Evolutionary conservation across 2,797 vertebrate genomes (phyloP).

Genomic region (Smutsia temminckii): DNA sequence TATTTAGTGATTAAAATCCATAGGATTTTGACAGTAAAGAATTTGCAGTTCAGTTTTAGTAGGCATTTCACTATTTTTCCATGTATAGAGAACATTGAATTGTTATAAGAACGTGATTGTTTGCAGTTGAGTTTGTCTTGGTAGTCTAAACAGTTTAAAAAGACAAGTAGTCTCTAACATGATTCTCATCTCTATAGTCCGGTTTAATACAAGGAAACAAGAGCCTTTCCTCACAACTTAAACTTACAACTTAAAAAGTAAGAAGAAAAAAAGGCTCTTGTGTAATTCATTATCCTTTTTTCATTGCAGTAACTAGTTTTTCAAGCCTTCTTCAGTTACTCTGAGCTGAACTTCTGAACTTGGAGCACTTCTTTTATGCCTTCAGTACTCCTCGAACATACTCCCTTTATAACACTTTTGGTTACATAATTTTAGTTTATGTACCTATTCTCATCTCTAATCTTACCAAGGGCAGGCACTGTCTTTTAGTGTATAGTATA

Average conservation of each 20-base stretch:
- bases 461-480: neutral
- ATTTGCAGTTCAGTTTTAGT: neutral
- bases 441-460: neutral
- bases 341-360: neutral
- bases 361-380: neutral
- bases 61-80: neutral
- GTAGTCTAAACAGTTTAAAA: neutral
- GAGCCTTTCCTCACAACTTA: neutral
- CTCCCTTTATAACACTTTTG: neutral
- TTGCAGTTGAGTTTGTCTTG: neutral
- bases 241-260: neutral
- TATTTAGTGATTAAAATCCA: neutral
- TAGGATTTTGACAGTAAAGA: neutral
- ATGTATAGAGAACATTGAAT: neutral
- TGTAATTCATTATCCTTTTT: neutral
- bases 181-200: neutral
- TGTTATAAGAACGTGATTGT: neutral
- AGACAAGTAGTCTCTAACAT: neutral
- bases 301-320: neutral
- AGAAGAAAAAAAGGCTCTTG: neutral
- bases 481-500: neutral
- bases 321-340: neutral
- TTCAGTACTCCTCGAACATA: neutral
- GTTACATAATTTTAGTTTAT: constrained; percentile 2
- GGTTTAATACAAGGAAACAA: constrained; percentile 50